Percentiles rank a stretch among this genome's conserved stretches.
Evolutionary conservation across 2,797 vertebrate genomes (phyloP).

Genomic region (Danio albolineatus): DNA sequence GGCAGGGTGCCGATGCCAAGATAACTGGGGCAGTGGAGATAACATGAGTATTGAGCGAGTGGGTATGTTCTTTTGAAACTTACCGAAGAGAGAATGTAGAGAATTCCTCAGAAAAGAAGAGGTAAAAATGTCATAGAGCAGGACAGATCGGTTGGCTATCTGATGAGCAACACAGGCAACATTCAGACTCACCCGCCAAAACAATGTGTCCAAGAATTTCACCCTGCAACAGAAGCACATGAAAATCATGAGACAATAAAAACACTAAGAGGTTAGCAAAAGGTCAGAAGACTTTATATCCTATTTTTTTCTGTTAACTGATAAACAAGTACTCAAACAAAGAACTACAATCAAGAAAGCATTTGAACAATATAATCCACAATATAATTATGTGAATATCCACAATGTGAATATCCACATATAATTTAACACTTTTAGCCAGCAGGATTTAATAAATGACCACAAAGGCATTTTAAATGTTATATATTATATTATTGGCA

Average conservation of each 20-base stretch:
- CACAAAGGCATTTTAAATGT: no score
- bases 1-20: slow-evolving; percentile 43
- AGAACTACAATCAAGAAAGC: not conserved
- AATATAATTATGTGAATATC: no score
- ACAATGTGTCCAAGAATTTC: slow-evolving; percentile 48
- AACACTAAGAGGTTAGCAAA: not conserved
- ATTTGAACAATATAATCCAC: no score
- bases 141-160: slow-evolving; percentile 31
- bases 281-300: slow-evolving; percentile 1
- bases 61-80: slow-evolving; percentile 33
- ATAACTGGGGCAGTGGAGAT: slow-evolving; percentile 38
- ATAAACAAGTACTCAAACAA: not conserved
- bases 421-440: no score
- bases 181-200: slow-evolving; percentile 37
- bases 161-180: slow-evolving; percentile 40
- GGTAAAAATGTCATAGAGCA: slow-evolving; percentile 54
- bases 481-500: no score
- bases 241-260: not conserved
- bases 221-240: slow-evolving; percentile 5
- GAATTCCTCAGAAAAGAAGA: slow-evolving; percentile 49
- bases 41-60: slow-evolving; percentile 19
- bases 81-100: slow-evolving; percentile 43
- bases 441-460: no score
- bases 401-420: no score
- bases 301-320: not conserved